Conservation (phyloP, 2,888 invertebrate species). For the Anodontia alba region DNA sequence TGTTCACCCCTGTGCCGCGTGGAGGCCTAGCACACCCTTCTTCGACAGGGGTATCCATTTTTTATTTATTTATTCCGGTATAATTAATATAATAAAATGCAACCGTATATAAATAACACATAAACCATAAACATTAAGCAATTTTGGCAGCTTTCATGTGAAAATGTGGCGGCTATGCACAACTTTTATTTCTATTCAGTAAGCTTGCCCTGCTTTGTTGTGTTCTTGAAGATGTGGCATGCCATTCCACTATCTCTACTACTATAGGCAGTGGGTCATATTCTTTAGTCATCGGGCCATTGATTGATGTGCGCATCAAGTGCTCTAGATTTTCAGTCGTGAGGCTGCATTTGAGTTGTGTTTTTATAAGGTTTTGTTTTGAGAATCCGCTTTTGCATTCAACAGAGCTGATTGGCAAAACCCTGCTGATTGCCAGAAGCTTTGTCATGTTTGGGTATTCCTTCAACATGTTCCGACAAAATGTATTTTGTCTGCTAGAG, state of each 20-base stretch:
- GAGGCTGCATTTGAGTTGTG: constrained; percentile 16
- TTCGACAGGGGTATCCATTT: constrained; percentile 29
- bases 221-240: no score
- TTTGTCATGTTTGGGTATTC: no score
- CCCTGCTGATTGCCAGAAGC: constrained; percentile 25
- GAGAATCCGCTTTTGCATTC: constrained; percentile 39
- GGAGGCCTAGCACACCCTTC: constrained; percentile 34
- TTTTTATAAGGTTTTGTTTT: constrained; percentile 39
- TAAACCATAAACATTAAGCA: background rate
- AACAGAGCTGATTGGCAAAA: constrained; percentile 29
- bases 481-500: constrained; percentile 27
- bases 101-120: background rate
- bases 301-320: constrained; percentile 32
- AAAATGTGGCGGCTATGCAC: no score
- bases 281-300: constrained; percentile 20
- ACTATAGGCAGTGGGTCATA: constrained; percentile 27
- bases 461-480: constrained; percentile 18
- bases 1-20: constrained; percentile 32
- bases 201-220: no score
- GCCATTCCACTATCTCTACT: background rate
- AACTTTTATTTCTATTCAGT: background rate
- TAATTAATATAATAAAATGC: no score
- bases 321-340: constrained; percentile 12
- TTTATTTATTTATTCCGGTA: constrained; percentile 4
- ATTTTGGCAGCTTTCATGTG: no score